phyloP scores from a whole-genome alignment of 2,113 vertebrate genomes.

The Tricholaema leucomelas region DNA sequence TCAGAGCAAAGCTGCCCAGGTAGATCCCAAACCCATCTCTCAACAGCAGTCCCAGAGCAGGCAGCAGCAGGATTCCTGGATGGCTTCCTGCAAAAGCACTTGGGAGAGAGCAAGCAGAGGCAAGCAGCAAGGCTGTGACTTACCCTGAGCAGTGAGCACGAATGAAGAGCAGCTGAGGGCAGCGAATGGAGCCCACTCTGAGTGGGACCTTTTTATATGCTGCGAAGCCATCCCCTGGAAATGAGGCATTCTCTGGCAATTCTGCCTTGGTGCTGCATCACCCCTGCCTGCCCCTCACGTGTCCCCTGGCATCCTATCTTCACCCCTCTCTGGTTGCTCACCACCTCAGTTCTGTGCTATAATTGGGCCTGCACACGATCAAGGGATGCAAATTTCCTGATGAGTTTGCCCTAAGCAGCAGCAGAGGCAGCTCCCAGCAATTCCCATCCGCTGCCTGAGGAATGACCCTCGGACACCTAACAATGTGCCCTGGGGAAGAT shows the following conservation, averaged over 20 bases:
- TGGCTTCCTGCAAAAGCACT: not conserved
- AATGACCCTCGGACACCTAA: not conserved
- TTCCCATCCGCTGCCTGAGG: not conserved
- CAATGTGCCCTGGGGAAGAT: accelerated
- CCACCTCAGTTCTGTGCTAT: not conserved
- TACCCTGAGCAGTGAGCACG: conserved; percentile 4
- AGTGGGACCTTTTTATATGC: not conserved
- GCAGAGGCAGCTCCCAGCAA: not conserved
- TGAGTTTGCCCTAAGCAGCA: conserved; percentile 9
- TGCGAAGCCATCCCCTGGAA: not conserved
- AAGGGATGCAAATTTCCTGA: conserved; percentile 7
- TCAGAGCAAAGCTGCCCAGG: not conserved
- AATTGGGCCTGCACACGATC: not conserved
- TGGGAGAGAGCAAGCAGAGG: accelerated
- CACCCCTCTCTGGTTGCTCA: conserved; percentile 8
- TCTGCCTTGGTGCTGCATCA: not conserved
- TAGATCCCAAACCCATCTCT: not conserved
- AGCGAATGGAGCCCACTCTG: not conserved
- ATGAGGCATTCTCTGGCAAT: conserved; percentile 31
- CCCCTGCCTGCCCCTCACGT: not conserved
- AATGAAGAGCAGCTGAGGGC: not conserved
- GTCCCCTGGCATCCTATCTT: not conserved
- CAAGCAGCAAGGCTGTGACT: not conserved
- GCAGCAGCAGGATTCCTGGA: not conserved
- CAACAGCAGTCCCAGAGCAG: not conserved